phyloP scores from a whole-genome alignment of 2,113 vertebrate genomes.

The Theropithecus gelada region DNA sequence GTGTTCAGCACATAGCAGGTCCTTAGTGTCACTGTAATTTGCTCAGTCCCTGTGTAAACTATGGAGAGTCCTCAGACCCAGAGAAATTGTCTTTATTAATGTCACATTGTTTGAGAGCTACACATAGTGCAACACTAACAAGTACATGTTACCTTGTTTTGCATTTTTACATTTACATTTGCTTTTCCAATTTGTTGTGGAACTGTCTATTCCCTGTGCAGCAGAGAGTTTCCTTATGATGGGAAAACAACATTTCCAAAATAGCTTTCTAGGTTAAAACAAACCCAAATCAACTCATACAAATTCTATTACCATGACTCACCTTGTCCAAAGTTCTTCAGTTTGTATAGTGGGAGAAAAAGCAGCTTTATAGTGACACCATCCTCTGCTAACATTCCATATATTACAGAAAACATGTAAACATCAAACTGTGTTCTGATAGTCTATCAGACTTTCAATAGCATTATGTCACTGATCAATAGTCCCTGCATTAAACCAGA shows the following conservation, averaged over 20 bases:
- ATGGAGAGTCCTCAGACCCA: neutral
- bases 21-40: neutral
- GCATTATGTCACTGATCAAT: neutral
- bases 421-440: neutral
- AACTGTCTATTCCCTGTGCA: neutral
- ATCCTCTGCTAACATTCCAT: neutral
- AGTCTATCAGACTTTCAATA: too few relatives aligned
- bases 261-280: rapidly evolving
- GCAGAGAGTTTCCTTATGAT: neutral
- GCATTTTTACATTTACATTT: neutral
- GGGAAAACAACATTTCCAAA: neutral
- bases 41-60: rapidly evolving
- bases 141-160: neutral
- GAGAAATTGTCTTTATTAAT: neutral
- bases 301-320: neutral
- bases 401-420: neutral
- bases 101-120: neutral
- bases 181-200: neutral
- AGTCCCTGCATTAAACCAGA: neutral
- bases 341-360: neutral
- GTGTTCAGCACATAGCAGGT: neutral
- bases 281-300: neutral
- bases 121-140: neutral
- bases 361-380: neutral
- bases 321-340: neutral